Evolutionary conservation across 2,888 invertebrate species (phyloP).

Genomic region (Drosophila monieri): DNA sequence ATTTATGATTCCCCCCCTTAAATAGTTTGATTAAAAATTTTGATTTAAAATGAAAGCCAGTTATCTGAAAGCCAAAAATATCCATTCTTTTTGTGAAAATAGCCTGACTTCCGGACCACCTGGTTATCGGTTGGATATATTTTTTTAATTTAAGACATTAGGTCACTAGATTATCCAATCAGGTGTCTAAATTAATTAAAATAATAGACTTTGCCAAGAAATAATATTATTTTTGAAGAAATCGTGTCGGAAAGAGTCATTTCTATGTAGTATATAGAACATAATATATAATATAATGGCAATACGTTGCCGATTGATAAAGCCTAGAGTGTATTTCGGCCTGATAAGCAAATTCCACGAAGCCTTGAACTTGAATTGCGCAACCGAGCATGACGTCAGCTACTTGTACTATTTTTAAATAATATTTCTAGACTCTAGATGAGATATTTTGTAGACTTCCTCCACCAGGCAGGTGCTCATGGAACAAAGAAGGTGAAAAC

Average conservation of each 20-base stretch:
- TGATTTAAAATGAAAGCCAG: background rate
- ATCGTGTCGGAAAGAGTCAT: background rate
- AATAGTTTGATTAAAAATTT: background rate
- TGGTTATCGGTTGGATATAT: background rate
- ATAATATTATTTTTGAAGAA: background rate
- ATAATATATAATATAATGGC: background rate
- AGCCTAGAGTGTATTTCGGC: background rate
- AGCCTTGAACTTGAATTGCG: constrained; percentile 82
- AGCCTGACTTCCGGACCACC: background rate
- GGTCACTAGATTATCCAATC: too few relatives aligned
- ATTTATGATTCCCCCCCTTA: background rate
- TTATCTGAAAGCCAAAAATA: background rate
- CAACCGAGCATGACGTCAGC: constrained; percentile 24
- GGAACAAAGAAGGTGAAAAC: background rate
- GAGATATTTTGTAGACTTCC: background rate
- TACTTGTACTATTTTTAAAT: too few relatives aligned
- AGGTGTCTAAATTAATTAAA: constrained; percentile 16
- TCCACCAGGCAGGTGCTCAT: constrained; percentile 5
- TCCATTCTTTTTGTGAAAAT: background rate
- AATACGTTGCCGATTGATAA: constrained; percentile 39
- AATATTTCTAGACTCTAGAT: too few relatives aligned
- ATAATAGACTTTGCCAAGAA: background rate
- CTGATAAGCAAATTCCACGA: constrained; percentile 49
- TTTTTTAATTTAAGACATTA: too few relatives aligned
- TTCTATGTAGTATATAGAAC: too few relatives aligned